Base-by-base conservation (phyloP, 37 sponge, comb jelly and placozoan genomes). In the Lycopodina hypogea region DNA sequence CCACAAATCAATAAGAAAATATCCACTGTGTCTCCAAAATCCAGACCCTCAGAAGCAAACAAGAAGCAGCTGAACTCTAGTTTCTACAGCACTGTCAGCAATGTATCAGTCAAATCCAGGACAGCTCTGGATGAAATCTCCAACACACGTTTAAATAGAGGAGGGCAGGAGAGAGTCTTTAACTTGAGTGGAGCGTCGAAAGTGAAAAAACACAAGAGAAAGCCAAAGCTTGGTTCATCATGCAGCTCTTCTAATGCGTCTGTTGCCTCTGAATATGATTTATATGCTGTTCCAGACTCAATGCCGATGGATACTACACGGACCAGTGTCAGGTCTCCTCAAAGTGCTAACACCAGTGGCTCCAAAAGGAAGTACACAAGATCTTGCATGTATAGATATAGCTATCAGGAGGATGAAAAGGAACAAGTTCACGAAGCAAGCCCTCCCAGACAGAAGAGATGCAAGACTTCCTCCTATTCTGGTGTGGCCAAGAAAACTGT, bases 111-210 rank as follows among this genome's bases (percentile, higher is more conserved):
- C 30, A 65, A 65, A 30, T 52, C 74, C 33, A 73, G 56, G 34
- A 2, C 34, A 29, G 19, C 56, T 32, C 36, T 73, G 42, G 15
- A 18, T 42, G 74, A 73, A 8, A 45, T 73, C 36, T 4, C 74
- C 23, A 73, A 53, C 29, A 14, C 53, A 35, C 53, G 45, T 30
- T 35, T 73, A 26, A 73, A 73, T 6, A n/a, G 77, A 12, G 45
- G 64, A 23, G 65, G 65, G 11, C 63, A 62, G 30, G 23, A 42
- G 45, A 77, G 77, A 42, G 65, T 64, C 24, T 77, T 77, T 50
- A 77, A 77, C 42, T 28, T 77, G 64, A 77, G 77, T 62, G 45
- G 33, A 48, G 64, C 24, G 11, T 65, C 77, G 18, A 59, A 77
- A 23, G 34, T 2, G 30, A 42, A 32, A 24, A 64, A 64, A 37